Evolutionary conservation across 2,888 invertebrate genomes (phyloP).

Genomic region (Thyatira batis): DNA sequence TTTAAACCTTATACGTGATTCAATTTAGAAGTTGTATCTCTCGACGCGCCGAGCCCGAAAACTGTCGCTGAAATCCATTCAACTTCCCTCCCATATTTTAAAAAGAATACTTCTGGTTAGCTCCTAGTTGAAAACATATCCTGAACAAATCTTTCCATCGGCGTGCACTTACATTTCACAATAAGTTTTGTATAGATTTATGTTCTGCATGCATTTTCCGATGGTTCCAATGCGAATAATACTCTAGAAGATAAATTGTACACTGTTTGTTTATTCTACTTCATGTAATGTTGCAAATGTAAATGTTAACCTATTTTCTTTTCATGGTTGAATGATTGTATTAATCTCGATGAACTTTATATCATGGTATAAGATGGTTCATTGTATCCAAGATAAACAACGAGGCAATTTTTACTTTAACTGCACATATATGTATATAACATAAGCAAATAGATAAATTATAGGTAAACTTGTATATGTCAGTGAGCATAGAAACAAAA

Average conservation of each 20-base stretch:
- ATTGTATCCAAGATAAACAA: too few relatives aligned
- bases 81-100: slow-evolving; percentile 68
- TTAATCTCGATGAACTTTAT: too few relatives aligned
- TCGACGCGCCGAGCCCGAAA: slow-evolving; percentile 56
- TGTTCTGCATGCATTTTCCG: slow-evolving; percentile 8
- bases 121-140: slow-evolving; percentile 37
- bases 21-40: slow-evolving; percentile 77
- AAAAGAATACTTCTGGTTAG: slow-evolving; percentile 47
- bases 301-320: too few relatives aligned
- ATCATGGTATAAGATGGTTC: too few relatives aligned
- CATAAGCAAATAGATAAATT: too few relatives aligned
- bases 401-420: too few relatives aligned
- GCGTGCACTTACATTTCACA: slow-evolving; percentile 4
- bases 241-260: slow-evolving; percentile 33
- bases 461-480: too few relatives aligned
- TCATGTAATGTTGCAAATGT: too few relatives aligned
- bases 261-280: background rate
- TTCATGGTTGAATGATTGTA: too few relatives aligned
- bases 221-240: slow-evolving; percentile 28
- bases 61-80: slow-evolving; percentile 69
- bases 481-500: too few relatives aligned
- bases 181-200: slow-evolving; percentile 4
- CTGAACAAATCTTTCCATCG: slow-evolving; percentile 31
- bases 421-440: too few relatives aligned
- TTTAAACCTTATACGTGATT: slow-evolving; percentile 81